A percentile compares a stretch with the other conserved stretches of the same genome.
These are phyloP conservation scores for Actenoides lindsayi DNA, from an alignment of 2,113 vertebrate species.

Conservation along the genomic window DNA sequence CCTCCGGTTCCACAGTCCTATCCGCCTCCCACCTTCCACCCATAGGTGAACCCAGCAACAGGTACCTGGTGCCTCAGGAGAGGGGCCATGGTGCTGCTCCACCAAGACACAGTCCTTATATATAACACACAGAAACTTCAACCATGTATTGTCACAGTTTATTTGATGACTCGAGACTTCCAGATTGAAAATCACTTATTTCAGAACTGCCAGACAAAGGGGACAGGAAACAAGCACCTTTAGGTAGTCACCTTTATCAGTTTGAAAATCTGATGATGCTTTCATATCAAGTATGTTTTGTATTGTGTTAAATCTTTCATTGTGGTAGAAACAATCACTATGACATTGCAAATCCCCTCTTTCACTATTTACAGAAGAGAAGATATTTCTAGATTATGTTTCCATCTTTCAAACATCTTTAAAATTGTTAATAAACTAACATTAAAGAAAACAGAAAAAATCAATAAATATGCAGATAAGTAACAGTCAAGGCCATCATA, in stretches of 20 bases:
- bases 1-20: not conserved
- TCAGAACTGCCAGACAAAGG: not conserved
- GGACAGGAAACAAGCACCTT: not conserved
- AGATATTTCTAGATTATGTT: conserved; percentile 2
- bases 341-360: not conserved
- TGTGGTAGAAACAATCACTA: not conserved
- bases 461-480: conserved; percentile 15
- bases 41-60: accelerated
- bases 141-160: accelerated
- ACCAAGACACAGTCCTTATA: accelerated
- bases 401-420: conserved; percentile 30
- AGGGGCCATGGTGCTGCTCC: not conserved
- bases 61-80: not conserved
- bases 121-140: not conserved
- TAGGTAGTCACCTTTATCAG: not conserved
- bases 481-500: not conserved
- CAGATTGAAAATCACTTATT: not conserved
- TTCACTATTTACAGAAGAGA: conserved; percentile 5
- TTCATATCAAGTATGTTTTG: not conserved
- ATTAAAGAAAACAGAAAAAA: conserved; percentile 20
- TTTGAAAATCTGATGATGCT: not conserved
- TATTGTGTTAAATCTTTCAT: not conserved
- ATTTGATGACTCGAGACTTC: not conserved
- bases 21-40: accelerated
- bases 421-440: conserved; percentile 22